A percentile compares a stretch with the other conserved stretches of the same genome.
Conservation (phyloP, 2,113 vertebrate species). For the Carollia perspicillata region DNA sequence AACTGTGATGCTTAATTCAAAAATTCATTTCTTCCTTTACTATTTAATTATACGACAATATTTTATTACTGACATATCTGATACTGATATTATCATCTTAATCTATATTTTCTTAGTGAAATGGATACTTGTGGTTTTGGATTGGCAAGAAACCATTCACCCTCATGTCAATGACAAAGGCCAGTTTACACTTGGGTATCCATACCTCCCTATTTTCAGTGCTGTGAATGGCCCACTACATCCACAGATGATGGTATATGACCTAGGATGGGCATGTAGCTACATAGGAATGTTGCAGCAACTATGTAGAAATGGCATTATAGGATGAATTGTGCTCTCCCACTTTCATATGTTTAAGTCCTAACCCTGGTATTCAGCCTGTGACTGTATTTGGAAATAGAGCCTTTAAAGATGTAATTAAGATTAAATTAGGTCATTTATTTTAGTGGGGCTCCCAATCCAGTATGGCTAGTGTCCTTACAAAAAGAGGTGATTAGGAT, state of each 20-base stretch:
- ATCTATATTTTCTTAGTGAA: not conserved
- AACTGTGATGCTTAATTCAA: not conserved
- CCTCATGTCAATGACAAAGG: not conserved
- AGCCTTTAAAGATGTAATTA: not conserved
- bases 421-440: not conserved
- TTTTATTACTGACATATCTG: not conserved
- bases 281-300: too few species aligned
- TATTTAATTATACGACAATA: not conserved
- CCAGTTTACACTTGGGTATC: too few species aligned
- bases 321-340: too few species aligned
- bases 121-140: not conserved
- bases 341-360: not conserved
- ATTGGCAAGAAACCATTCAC: not conserved
- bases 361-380: not conserved
- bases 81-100: not conserved
- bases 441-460: not conserved
- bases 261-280: too few species aligned
- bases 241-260: too few species aligned
- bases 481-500: not conserved
- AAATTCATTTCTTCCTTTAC: not conserved
- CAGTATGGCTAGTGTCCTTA: not conserved
- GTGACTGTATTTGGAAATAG: not conserved
- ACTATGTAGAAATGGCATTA: too few species aligned
- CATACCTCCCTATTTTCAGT: too few species aligned
- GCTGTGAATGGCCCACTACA: too few species aligned